phyloP scores from a whole-genome alignment of 2,888 invertebrate species.

The Lasius fuliginosus region DNA sequence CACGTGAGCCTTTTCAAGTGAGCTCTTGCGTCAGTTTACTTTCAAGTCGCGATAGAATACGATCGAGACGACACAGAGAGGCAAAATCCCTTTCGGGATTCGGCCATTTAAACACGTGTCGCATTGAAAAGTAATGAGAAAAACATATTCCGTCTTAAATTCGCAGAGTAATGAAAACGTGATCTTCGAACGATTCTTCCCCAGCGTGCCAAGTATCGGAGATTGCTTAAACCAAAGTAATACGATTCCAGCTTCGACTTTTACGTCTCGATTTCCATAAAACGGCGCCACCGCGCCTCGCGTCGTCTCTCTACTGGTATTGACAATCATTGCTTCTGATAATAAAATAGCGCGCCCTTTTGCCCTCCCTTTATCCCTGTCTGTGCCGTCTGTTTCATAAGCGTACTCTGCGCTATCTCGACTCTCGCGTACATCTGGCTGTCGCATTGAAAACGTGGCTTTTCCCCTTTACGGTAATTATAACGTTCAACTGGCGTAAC shows the following conservation, averaged over 20 bases:
- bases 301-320: slow-evolving; percentile 52
- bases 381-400: slow-evolving; percentile 31
- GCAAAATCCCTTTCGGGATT: neutral
- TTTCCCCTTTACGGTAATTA: slow-evolving; percentile 61
- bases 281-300: slow-evolving; percentile 42
- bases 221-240: slow-evolving; percentile 54
- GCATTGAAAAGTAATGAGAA: neutral
- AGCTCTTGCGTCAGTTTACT: neutral
- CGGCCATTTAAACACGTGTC: neutral
- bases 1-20: neutral
- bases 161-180: slow-evolving; percentile 25
- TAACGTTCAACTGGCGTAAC: slow-evolving; percentile 64
- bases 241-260: slow-evolving; percentile 49
- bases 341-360: slow-evolving; percentile 62
- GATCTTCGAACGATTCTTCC: slow-evolving; percentile 24
- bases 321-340: slow-evolving; percentile 68
- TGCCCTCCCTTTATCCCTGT: slow-evolving; percentile 34
- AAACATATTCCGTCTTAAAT: neutral
- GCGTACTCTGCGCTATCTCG: slow-evolving; percentile 47
- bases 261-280: slow-evolving; percentile 65
- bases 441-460: slow-evolving; percentile 62
- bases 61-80: neutral
- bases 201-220: slow-evolving; percentile 40
- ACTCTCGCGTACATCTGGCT: slow-evolving; percentile 37
- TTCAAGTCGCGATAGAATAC: neutral